These are phyloP conservation scores for Achatina immaculata DNA, from an alignment of 1,140 invertebrate genomes.

Conservation along the genomic window DNA sequence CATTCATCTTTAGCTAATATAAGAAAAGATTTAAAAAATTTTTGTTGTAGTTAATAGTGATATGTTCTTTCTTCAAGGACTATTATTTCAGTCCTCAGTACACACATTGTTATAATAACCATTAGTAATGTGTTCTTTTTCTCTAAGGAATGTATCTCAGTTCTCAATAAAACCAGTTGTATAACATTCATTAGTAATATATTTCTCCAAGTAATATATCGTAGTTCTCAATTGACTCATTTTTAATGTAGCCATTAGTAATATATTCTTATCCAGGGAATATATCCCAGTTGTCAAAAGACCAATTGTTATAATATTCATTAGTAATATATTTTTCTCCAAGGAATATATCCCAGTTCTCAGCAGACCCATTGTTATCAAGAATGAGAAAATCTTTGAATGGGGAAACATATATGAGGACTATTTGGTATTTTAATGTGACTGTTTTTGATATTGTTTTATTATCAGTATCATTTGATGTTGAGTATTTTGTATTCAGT, in stretches of 20 bases:
- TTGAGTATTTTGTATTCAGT: conserved; percentile 21
- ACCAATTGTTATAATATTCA: not conserved
- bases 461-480: not conserved
- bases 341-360: conserved; percentile 69
- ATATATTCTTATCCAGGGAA: not conserved
- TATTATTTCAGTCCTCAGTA: too few species aligned
- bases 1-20: too few species aligned
- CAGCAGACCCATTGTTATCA: conserved; percentile 60
- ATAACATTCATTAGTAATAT: too few species aligned
- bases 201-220: too few species aligned
- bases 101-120: too few species aligned
- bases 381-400: conserved; percentile 60
- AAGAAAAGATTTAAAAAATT: too few species aligned
- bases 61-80: too few species aligned
- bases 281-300: too few species aligned
- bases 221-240: not conserved
- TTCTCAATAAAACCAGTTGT: too few species aligned
- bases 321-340: conserved; percentile 49
- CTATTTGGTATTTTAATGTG: conserved; percentile 53
- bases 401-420: conserved; percentile 67
- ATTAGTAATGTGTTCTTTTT: too few species aligned
- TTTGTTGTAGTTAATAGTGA: too few species aligned
- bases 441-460: not conserved
- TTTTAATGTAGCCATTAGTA: not conserved
- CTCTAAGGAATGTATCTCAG: too few species aligned